Evolutionary conservation across 2,888 invertebrate genomes (phyloP).

Genomic region (Patella depressa): DNA sequence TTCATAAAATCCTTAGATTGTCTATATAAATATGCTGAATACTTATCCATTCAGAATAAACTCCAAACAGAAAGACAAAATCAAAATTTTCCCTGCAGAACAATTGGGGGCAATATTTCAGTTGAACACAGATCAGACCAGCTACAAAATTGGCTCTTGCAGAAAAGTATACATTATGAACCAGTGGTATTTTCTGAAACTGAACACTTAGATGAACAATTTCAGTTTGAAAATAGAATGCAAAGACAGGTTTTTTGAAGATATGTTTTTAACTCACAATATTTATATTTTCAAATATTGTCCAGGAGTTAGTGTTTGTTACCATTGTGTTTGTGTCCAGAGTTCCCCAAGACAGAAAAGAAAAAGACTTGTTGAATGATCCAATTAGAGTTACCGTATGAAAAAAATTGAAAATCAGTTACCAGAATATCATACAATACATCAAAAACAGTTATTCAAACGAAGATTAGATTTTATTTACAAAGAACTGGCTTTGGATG

Average conservation of each 20-base stretch:
- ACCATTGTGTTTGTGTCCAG: neutral
- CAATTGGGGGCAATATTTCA: conserved; percentile 7
- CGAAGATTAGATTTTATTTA: neutral
- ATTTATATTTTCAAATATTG: neutral
- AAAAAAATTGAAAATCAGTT: neutral
- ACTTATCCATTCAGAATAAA: neutral
- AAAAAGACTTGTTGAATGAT: neutral
- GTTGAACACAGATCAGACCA: conserved; percentile 21
- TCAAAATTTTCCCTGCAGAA: conserved; percentile 5
- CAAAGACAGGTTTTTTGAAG: neutral
- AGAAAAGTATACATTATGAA: neutral
- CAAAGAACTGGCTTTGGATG: conserved; percentile 11
- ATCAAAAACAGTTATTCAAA: neutral
- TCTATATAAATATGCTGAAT: neutral
- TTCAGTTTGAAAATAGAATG: neutral
- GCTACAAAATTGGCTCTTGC: neutral
- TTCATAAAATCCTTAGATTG: neutral
- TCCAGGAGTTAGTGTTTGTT: neutral
- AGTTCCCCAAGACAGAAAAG: neutral
- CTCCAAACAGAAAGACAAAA: neutral
- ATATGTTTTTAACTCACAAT: neutral
- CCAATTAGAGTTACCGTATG: neutral
- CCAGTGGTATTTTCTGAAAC: neutral
- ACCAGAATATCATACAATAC: neutral
- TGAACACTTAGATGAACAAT: neutral